Base-by-base conservation (phyloP, 2,888 invertebrate species). In the Platycnemis pennipes region DNA sequence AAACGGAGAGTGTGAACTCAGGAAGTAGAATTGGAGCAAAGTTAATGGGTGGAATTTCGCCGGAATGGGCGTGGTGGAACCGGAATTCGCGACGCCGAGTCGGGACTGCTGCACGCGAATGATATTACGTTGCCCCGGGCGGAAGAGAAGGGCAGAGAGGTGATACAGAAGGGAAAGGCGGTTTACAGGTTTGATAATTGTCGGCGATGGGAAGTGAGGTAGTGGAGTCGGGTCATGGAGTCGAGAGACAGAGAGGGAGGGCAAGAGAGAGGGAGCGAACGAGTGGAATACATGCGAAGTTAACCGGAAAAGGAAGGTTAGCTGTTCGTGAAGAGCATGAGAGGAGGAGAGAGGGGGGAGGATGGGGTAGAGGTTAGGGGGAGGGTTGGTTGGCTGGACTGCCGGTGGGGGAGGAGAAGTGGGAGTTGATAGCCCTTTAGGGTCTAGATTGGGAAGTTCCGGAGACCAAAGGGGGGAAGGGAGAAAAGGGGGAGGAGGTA, bases 371-470 rank as follows among this genome's bases (percentile, higher is more conserved):
- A 56, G 56, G 89, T 4, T 42, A 56, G 37, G 42, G 16, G 89
- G 42, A 31, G 37, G 19, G n/a, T n/a, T n/a, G n/a, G n/a, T n/a
- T n/a, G n/a, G n/a, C n/a, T n/a, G n/a, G n/a, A n/a, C n/a, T n/a
- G n/a, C n/a, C n/a, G n/a, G 22, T 7, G 42, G 44, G 26, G n/a
- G 87, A 37, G 87, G 87, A n/a, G 26, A 56, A 63, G 44, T 37
- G 91, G 53, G 63, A 44, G 44, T 91, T 63, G 63, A 91, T 63
- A 69, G 91, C 63, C 91, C 91, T 91, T 63, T 91, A 91, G 91
- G 91, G 91, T 91, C 91, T 91, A 91, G 91, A 91, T 91, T 91
- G 91, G 91, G 91, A 91, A 91, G 91, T 63, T 91, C 91, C 91
- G 91, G 91, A 63, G 91, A 44, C 91, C 42, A 45, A 91, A 63